A percentile compares a stretch with the other conserved stretches of the same genome.
phyloP scores from a whole-genome alignment of 2,797 vertebrate genomes.

The Poecilia velifera region DNA sequence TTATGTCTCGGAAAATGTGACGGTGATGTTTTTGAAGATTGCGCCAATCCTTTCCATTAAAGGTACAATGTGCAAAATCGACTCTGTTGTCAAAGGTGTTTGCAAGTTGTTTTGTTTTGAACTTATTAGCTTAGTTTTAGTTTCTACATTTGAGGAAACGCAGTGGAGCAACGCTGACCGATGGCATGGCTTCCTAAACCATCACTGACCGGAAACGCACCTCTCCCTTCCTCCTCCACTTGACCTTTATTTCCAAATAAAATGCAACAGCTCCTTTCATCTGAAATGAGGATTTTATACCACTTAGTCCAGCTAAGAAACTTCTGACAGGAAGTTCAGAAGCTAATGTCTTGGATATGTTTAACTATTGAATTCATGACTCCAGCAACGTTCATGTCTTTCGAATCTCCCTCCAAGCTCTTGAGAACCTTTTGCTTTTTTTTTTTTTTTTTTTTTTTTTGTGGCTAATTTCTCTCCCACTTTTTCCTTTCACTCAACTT shows the following conservation, averaged over 20 bases:
- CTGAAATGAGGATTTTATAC: neutral
- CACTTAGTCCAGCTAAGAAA: neutral
- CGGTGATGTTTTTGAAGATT: slow-evolving; percentile 1
- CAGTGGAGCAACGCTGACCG: neutral
- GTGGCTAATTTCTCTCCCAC: neutral
- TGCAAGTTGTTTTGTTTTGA: neutral
- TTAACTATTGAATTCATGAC: neutral
- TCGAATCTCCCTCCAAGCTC: neutral
- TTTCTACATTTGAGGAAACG: neutral
- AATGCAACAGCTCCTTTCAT: neutral
- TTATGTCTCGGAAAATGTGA: neutral
- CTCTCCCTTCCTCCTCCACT: neutral
- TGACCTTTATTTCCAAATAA: neutral
- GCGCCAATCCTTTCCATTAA: neutral
- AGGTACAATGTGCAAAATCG: neutral
- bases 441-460: neutral
- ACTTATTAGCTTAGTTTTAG: neutral
- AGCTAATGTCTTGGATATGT: neutral
- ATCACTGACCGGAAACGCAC: neutral
- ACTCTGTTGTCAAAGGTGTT: neutral
- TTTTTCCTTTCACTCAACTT: neutral
- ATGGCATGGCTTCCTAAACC: neutral
- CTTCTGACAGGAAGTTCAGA: neutral
- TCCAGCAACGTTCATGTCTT: neutral
- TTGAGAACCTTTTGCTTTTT: neutral